These are phyloP conservation scores for Cygnus olor DNA, from an alignment of 2,797 vertebrate genomes.

Conservation along the genomic window DNA sequence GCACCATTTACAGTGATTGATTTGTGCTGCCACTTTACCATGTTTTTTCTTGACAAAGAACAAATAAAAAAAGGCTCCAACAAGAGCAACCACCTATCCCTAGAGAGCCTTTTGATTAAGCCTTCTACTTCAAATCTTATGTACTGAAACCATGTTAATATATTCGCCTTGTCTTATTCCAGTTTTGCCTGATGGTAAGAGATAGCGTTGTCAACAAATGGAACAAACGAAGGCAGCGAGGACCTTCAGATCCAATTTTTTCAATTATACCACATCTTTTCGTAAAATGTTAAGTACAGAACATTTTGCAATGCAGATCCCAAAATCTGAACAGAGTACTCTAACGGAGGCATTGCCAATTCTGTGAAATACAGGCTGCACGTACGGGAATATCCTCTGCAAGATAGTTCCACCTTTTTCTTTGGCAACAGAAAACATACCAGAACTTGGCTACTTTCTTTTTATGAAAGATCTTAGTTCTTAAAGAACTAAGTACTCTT, in stretches of 20 bases:
- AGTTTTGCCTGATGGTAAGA: not conserved
- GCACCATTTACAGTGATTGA: not conserved
- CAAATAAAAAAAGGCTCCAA: not conserved
- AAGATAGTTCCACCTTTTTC: not conserved
- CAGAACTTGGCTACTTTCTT: not conserved
- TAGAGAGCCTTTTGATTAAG: not conserved
- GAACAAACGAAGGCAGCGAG: not conserved
- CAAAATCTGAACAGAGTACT: not conserved
- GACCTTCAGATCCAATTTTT: not conserved
- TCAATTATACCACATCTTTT: not conserved
- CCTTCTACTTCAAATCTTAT: not conserved
- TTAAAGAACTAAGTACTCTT: not conserved
- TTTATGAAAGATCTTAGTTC: not conserved
- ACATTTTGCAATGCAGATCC: not conserved
- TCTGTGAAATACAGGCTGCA: not conserved
- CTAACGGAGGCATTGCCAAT: not conserved
- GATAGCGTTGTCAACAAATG: not conserved
- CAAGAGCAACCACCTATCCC: not conserved
- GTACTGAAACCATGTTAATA: not conserved
- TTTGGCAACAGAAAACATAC: not conserved
- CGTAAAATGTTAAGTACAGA: not conserved
- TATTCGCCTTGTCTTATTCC: not conserved
- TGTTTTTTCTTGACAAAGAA: not conserved
- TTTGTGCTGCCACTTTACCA: not conserved
- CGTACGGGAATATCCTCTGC: not conserved